Conservation (phyloP, 1,140 invertebrate genomes). For the Ylistrum balloti region DNA sequence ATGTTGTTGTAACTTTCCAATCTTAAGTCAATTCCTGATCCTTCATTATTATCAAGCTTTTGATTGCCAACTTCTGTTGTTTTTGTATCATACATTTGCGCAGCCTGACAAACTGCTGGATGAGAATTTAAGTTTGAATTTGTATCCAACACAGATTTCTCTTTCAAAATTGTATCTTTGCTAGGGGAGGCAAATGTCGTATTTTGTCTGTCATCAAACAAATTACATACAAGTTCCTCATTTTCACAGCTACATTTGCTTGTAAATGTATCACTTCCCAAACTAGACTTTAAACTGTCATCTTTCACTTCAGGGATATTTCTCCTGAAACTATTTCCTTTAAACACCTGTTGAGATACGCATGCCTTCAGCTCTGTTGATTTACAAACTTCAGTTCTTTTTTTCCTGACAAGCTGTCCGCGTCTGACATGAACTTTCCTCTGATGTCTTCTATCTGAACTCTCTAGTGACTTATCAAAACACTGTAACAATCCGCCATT, state of each 20-base stretch:
- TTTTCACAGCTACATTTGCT: background rate
- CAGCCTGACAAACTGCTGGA: background rate
- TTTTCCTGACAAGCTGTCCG: background rate
- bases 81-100: background rate
- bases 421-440: background rate
- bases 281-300: background rate
- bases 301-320: background rate
- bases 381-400: background rate
- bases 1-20: background rate
- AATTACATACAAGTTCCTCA: no score
- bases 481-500: background rate
- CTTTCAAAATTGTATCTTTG: background rate
- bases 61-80: background rate
- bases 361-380: background rate
- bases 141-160: background rate
- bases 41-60: background rate
- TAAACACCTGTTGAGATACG: background rate
- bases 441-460: background rate
- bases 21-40: no score
- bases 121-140: background rate
- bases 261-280: background rate
- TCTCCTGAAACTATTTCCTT: background rate
- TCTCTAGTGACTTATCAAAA: background rate
- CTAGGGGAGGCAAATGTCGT: background rate
- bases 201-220: background rate